phyloP scores from a whole-genome alignment of 2,113 vertebrate genomes.

The Corythaixoides concolor region DNA sequence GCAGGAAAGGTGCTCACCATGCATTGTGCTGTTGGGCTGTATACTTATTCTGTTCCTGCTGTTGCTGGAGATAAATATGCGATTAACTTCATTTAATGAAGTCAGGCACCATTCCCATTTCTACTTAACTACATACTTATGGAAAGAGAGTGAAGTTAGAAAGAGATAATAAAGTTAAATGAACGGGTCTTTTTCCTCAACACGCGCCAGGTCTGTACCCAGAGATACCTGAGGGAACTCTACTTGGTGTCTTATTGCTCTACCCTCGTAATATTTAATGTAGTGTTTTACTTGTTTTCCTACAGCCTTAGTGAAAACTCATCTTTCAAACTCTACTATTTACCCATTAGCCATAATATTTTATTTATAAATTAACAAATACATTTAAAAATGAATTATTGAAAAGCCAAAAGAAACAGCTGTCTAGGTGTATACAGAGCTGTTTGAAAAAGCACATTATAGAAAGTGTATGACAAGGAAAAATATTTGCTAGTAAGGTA shows the following conservation, averaged over 20 bases:
- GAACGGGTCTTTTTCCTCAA: neutral
- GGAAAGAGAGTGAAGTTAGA: neutral
- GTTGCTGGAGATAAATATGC: neutral
- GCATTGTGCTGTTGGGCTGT: neutral
- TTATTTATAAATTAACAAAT: neutral
- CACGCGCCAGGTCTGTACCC: neutral
- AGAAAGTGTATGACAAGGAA: neutral
- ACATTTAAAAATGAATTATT: neutral
- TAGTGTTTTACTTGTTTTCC: neutral
- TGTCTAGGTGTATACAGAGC: neutral
- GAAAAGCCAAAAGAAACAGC: neutral
- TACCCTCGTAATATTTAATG: neutral
- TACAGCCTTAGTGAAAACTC: neutral
- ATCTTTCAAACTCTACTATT: neutral
- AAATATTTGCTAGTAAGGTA: neutral
- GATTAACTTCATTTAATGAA: neutral
- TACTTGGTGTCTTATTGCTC: neutral
- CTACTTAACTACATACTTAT: neutral
- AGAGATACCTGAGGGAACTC: neutral
- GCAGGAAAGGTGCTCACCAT: neutral
- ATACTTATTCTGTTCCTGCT: neutral
- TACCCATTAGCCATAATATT: accelerated
- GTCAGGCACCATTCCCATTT: neutral
- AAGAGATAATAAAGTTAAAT: neutral
- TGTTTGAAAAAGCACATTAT: neutral